phyloP scores from a whole-genome alignment of 2,113 vertebrate genomes.

The Tachycineta bicolor region DNA sequence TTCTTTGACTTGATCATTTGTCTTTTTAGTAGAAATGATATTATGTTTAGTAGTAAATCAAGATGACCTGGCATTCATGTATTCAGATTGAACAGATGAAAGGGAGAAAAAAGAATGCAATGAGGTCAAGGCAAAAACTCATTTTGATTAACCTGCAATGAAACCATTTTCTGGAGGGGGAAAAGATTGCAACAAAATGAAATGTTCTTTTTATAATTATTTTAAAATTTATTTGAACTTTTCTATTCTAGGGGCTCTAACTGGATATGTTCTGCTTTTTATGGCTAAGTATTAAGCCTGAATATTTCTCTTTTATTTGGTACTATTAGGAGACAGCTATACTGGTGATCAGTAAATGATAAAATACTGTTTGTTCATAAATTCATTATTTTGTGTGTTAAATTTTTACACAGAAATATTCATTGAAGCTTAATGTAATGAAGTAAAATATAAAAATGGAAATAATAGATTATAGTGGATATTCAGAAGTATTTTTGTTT shows the following conservation, averaged over 20 bases:
- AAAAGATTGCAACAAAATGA: neutral
- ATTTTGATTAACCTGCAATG: neutral
- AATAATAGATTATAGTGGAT: neutral
- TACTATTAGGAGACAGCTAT: neutral
- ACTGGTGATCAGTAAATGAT: neutral
- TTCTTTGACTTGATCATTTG: neutral
- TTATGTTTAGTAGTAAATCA: neutral
- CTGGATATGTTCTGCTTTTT: neutral
- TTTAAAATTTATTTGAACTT: neutral
- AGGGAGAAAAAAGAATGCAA: neutral
- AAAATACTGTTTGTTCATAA: neutral
- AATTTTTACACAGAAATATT: neutral
- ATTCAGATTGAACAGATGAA: neutral
- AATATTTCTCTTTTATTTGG: neutral
- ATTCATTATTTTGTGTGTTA: neutral
- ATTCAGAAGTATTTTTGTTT: neutral
- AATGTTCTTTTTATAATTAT: neutral
- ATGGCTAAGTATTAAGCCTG: neutral
- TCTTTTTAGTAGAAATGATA: neutral
- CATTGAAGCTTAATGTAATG: neutral
- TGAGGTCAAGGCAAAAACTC: neutral
- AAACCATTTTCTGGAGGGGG: neutral
- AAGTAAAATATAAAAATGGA: neutral
- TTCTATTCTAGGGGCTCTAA: neutral
- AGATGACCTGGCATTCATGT: neutral